Evolutionary conservation across 2,888 invertebrate species (phyloP), one percentile per base, ranked within the genome.

Genomic region (Sisyra terminalis): DNA sequence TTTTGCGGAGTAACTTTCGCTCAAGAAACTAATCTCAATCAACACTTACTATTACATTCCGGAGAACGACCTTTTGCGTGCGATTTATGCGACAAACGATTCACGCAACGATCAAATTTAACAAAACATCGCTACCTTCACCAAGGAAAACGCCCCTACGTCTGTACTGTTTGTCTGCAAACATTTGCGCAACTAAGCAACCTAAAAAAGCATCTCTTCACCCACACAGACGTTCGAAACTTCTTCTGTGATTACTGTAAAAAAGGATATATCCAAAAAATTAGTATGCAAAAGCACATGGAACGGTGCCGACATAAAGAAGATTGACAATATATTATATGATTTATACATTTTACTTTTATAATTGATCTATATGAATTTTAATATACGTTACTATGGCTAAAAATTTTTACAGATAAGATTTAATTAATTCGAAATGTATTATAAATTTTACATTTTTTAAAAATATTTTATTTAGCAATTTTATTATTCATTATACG

Each of bases 51-150:
- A 9, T 32, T 17, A 13, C 41, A 44, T n/a, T 30, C 18, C 8
- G 30, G 40, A 3, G 42, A 42, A 8, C 40, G 37, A 38, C 38
- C 41, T 9, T 46, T 45, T 29, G 31, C 16, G 8, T 47, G 47
- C 29, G 29, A 34, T 18, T 7, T 42, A 10, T 48, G 48, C 29
- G 13, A 39, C 14, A 29, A 31, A 10, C 9, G 16, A 11, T 40
- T 40, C 15, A 16, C 40, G 15, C 40, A 40, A 31, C 40, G 40
- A 6, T 16, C 11, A n/a, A 40, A 40, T 30, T 15, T 40, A 29
- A 24, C 15, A 16, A 40, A 40, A 13, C 40, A 40, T 30, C 40
- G 29, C 9, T 40, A 30, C 9, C 15, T 31, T 9, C 40, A 40
- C 24, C 40, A 18, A 18, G 40, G 40, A 9, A 29, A 29, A 9